Evolutionary conservation across 2,888 invertebrate genomes (phyloP), one percentile per base, ranked within the genome.

Genomic region (Amphipyra tragopoginis): DNA sequence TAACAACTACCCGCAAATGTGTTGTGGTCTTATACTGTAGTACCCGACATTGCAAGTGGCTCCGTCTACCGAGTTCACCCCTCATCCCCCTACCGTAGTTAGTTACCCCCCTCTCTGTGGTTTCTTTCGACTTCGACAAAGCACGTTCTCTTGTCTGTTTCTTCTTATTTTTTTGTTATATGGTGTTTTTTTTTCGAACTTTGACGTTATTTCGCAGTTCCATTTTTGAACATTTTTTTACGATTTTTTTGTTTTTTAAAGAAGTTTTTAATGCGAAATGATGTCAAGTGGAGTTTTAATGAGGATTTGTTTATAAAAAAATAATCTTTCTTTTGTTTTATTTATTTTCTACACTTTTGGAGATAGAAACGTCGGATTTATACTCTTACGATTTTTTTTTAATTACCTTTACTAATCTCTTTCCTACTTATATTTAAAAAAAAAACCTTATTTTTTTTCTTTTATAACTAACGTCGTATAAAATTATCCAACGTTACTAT

Each of bases 41-140:
- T 72, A 60, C 68, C 71, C 63, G 61, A 57, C 57, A 54, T 78
- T 56, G 71, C 65, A 67, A 83, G 81, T 86, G 82, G 81, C 75
- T 80, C 81, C 77, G 68, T 72, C 69, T 75, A 72, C 57, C 68
- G 80, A 80, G 79, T 69, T 73, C 74, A 79, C 70, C 53, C 50
- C 45, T 21, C 56, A 49, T 73, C 61, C 64, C 21, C 67, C 45
- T 57, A 50, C 7, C 4, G 71, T 81, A 79, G 77, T 72, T 81
- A 81, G 81, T 56, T n/a, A 21, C 3, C 51, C 61, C 64, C 57
- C 34, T 36, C 44, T 59, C 61, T 77, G 67, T 75, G 71, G 63
- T 81, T 71, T 79, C 64, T 70, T 65, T 68, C 67, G 34, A 70
- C 11, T 52, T 56, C 40, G 48, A 54, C 44, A 50, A 62, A 57